Evolutionary conservation across 1,140 invertebrate species (phyloP), one percentile per base, ranked within the genome.

Genomic region (Neuroterus valhalla): DNA sequence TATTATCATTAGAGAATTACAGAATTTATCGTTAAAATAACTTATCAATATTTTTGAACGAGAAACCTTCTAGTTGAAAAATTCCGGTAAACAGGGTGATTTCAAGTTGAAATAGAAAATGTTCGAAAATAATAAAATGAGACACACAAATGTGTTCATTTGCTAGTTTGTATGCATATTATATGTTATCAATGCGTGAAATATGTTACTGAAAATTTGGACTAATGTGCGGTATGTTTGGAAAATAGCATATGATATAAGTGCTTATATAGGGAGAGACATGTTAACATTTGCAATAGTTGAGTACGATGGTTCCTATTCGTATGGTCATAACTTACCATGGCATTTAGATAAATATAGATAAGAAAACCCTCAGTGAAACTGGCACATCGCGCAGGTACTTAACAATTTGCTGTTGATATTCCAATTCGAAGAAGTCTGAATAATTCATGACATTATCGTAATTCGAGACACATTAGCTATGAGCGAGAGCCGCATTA

Each of bases 311-410:
- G 55, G 55, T 70, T 62, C 21, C 55, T 69, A 72, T 68, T 72
- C 70, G 70, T 66, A 12, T 68, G 68, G 46, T 50, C 70, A 79
- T 79, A 79, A 79, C 74, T 79, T 76, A 71, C 46, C 75, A 76
- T 79, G 75, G 75, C 69, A 79, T 79, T 79, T 79, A 79, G 75
- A 79, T 76, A 79, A 72, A 75, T 19, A 19, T 6, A 67, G 74
- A 79, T 76, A 76, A 78, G 66, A 68, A 38, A 75, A 71, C 74
- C 62, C 67, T 68, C 43, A 19, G 43, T 52, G 42, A 62, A 75
- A 73, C 77, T 72, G 52, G 71, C 71, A 67, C 71, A 68, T 76
- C 68, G 74, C 55, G 4, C 26, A 62, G 55, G 55, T 52, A 71
- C 44, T 55, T 55, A 50, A 69, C 73, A 76, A 74, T 74, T 74